Percentiles rank a stretch among this genome's conserved stretches.
These are phyloP conservation scores for Dreissena rostriformis DNA, from an alignment of 1,140 invertebrate species.

Conservation along the genomic window DNA sequence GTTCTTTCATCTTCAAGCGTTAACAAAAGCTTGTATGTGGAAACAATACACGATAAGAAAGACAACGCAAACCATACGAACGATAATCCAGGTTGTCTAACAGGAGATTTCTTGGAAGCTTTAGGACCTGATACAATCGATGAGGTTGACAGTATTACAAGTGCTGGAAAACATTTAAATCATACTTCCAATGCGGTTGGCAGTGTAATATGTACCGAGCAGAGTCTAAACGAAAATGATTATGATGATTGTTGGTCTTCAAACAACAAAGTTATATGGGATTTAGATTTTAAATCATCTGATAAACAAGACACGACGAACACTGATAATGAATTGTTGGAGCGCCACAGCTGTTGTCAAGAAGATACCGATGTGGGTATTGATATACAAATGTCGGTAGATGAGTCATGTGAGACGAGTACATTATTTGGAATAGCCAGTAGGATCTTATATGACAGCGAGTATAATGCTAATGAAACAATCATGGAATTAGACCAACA, in stretches of 20 bases:
- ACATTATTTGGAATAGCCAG: neutral
- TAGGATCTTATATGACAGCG: neutral
- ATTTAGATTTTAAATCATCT: neutral
- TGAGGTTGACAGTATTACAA: neutral
- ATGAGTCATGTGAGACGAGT: neutral
- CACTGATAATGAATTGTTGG: neutral
- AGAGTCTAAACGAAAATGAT: neutral
- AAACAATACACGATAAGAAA: neutral
- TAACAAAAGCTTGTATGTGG: neutral
- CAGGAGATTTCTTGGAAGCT: neutral
- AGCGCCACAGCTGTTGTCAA: neutral
- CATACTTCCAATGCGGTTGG: neutral
- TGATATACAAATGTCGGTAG: neutral
- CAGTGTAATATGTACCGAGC: neutral
- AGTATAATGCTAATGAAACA: neutral
- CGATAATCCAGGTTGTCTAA: neutral
- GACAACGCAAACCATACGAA: neutral
- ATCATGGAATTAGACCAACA: no score
- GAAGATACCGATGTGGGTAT: neutral
- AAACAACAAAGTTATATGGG: neutral
- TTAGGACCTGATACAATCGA: neutral
- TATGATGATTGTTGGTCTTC: neutral
- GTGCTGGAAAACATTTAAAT: neutral
- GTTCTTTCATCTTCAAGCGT: neutral
- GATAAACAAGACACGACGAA: neutral